Percentiles rank a stretch among this genome's conserved stretches.
phyloP scores from a whole-genome alignment of 1,140 invertebrate species.

The Drosophila erecta region DNA sequence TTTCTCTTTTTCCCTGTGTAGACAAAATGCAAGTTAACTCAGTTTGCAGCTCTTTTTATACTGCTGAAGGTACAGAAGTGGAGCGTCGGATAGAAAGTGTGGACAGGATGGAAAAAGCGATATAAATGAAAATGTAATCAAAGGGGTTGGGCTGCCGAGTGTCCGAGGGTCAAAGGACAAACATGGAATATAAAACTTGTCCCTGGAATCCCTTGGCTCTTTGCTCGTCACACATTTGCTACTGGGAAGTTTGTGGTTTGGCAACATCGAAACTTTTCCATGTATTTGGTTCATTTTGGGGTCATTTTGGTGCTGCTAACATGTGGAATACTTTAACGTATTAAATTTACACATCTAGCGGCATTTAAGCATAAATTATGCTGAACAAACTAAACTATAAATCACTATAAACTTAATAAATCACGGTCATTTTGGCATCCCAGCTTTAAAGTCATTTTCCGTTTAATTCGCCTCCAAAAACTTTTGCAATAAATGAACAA shows the following conservation, averaged over 20 bases:
- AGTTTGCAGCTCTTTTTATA: constrained; percentile 56
- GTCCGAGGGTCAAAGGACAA: constrained; percentile 10
- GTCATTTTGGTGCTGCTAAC: constrained; percentile 24
- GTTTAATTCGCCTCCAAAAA: not conserved
- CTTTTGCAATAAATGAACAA: constrained; percentile 20
- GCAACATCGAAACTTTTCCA: constrained; percentile 33
- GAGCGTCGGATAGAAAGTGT: constrained; percentile 12
- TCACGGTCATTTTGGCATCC: too few species aligned
- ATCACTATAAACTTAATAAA: too few species aligned
- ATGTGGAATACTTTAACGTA: constrained; percentile 34
- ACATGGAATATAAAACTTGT: not conserved
- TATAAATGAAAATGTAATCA: constrained; percentile 63
- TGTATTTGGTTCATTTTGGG: constrained; percentile 59
- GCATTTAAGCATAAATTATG: not conserved
- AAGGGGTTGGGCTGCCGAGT: constrained; percentile 36
- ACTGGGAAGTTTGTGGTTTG: constrained; percentile 35
- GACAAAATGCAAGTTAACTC: constrained; percentile 46
- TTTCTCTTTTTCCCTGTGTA: not conserved
- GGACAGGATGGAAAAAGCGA: constrained; percentile 16
- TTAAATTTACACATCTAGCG: constrained; percentile 11
- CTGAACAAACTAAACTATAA: not conserved
- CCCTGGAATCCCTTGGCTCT: not conserved
- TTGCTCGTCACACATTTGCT: constrained; percentile 17
- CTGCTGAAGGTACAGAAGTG: constrained; percentile 16
- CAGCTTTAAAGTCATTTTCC: not conserved